These are phyloP conservation scores for Anniella stebbinsi DNA, from an alignment of 2,797 vertebrate species.

Conservation along the genomic window DNA sequence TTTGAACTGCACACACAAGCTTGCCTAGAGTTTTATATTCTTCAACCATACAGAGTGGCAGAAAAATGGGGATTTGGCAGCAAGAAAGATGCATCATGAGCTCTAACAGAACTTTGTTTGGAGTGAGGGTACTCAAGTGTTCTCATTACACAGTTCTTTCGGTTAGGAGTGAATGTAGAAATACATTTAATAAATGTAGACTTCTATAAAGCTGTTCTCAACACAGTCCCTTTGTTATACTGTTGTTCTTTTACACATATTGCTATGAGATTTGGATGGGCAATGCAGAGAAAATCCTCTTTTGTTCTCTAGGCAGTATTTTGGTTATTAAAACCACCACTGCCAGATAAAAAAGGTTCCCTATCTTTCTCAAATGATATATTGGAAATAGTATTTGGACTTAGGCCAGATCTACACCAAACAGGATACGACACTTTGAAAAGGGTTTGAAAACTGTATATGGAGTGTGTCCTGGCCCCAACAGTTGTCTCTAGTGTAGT, in stretches of 20 bases:
- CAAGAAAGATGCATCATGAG: not conserved
- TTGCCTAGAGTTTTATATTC: not conserved
- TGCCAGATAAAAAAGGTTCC: not conserved
- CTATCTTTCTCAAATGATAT: not conserved
- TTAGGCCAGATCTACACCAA: too few relatives aligned
- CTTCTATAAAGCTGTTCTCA: not conserved
- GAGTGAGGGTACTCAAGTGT: not conserved
- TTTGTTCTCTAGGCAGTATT: not conserved
- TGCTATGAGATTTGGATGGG: not conserved
- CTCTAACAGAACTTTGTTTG: not conserved
- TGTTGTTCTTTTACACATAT: not conserved
- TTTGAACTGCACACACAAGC: too few relatives aligned
- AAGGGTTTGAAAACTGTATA: too few relatives aligned
- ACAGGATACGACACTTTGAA: too few relatives aligned
- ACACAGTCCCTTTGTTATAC: not conserved
- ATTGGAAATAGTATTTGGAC: not conserved
- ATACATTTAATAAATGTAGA: not conserved
- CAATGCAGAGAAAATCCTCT: not conserved
- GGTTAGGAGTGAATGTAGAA: not conserved
- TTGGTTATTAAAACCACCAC: not conserved
- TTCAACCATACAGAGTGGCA: not conserved
- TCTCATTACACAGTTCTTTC: not conserved
- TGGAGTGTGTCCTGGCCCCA: too few relatives aligned
- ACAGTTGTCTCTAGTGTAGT: too few relatives aligned
- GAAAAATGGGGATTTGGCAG: not conserved